Percentiles rank a stretch among this genome's conserved stretches.
Conservation (phyloP, 1,140 invertebrate species). For the Dendrolimus kikuchii region DNA sequence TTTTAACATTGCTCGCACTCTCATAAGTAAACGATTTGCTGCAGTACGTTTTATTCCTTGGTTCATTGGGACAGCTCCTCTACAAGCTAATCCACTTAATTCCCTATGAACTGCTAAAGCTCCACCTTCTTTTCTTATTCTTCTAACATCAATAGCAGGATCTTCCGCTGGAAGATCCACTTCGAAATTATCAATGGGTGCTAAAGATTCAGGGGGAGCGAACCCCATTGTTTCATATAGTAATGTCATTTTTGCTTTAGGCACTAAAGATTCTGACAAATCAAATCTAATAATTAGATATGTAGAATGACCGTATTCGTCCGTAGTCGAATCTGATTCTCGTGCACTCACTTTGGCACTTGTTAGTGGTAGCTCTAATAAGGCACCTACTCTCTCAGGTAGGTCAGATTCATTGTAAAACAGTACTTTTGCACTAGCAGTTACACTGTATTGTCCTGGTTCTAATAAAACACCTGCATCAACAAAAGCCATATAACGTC, state of each 20-base stretch:
- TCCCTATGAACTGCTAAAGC: conserved; percentile 56
- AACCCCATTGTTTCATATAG: conserved; percentile 45
- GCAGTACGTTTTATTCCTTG: conserved; percentile 54
- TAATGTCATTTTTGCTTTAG: conserved; percentile 35
- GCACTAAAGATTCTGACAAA: conserved; percentile 37
- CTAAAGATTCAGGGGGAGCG: conserved; percentile 19
- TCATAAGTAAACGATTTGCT: conserved; percentile 44
- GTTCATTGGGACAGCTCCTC: conserved; percentile 39
- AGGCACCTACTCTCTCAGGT: conserved; percentile 25
- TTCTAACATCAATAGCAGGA: conserved; percentile 32
- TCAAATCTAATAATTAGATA: conserved; percentile 51
- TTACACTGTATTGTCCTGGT: conserved; percentile 41
- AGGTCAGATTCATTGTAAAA: conserved; percentile 39
- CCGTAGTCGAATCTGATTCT: conserved; percentile 34
- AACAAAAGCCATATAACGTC: conserved; percentile 50
- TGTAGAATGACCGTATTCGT: conserved; percentile 39
- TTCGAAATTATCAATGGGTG: conserved; percentile 28
- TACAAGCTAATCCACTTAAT: conserved; percentile 38
- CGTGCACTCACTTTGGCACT: conserved; percentile 45
- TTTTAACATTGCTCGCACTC: conserved; percentile 45
- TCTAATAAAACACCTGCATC: conserved; percentile 46
- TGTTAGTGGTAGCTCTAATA: conserved; percentile 47
- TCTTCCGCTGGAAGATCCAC: conserved; percentile 28
- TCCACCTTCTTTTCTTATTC: conserved; percentile 45
- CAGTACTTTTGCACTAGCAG: conserved; percentile 35